Conservation (phyloP, 1,140 invertebrate species). For the Drosophila sp. region DNA sequence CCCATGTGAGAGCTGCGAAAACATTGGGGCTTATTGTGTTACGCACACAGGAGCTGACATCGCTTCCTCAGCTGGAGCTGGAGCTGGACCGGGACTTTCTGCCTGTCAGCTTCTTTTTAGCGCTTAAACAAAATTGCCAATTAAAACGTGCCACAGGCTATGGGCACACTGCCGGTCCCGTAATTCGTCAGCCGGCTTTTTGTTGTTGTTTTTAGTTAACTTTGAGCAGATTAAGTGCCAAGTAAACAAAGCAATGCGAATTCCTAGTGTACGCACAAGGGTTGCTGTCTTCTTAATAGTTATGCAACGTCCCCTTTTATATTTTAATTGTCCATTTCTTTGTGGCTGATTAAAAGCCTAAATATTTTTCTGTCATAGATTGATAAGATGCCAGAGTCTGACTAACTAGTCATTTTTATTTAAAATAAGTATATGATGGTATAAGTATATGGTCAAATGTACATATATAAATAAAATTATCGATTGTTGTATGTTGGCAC, state of each 20-base stretch:
- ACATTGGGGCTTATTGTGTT: slow-evolving; percentile 49
- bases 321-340: slow-evolving; percentile 41
- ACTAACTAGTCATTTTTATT: no score
- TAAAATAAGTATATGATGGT: no score
- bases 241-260: slow-evolving; percentile 65
- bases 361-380: no score
- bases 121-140: slow-evolving; percentile 70
- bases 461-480: slow-evolving; percentile 62
- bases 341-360: no score
- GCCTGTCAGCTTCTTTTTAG: slow-evolving; percentile 68
- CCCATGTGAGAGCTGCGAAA: slow-evolving; percentile 35
- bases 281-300: slow-evolving; percentile 47
- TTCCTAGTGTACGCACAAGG: not conserved
- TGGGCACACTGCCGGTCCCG: slow-evolving; percentile 14
- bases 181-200: slow-evolving; percentile 15
- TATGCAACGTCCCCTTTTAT: slow-evolving; percentile 54
- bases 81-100: not conserved
- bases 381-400: no score
- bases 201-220: slow-evolving; percentile 61
- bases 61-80: not conserved
- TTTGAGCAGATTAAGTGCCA: slow-evolving; percentile 77
- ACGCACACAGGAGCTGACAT: slow-evolving; percentile 21
- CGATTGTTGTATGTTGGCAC: slow-evolving; percentile 56
- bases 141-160: slow-evolving; percentile 75
- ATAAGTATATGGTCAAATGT: no score